Evolutionary conservation across 2,888 invertebrate species (phyloP).

Genomic region (Celastrina argiolus): DNA sequence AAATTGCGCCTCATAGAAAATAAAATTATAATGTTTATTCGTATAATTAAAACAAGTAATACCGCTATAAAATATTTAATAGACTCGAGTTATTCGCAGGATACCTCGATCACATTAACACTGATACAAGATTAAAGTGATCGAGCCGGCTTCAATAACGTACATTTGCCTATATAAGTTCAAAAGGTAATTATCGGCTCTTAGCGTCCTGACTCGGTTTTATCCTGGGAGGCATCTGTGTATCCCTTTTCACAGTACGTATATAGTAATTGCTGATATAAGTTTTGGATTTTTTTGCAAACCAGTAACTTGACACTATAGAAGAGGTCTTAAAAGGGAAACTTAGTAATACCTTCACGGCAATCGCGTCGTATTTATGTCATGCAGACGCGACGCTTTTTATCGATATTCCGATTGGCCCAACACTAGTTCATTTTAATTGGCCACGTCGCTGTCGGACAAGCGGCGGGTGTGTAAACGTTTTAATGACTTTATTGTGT

Average conservation of each 20-base stretch:
- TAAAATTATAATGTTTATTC: neutral
- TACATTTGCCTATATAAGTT: slow-evolving; percentile 37
- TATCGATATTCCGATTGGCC: slow-evolving; percentile 52
- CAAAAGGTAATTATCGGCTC: slow-evolving; percentile 37
- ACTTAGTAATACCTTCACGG: slow-evolving; percentile 67
- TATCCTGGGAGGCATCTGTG: slow-evolving; percentile 53
- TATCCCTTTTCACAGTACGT: slow-evolving; percentile 42
- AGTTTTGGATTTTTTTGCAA: slow-evolving; percentile 42
- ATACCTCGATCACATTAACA: slow-evolving; percentile 29
- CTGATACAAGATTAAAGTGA: slow-evolving; percentile 31
- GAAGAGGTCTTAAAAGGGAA: slow-evolving; percentile 63
- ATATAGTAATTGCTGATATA: slow-evolving; percentile 59
- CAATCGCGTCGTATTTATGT: slow-evolving; percentile 61
- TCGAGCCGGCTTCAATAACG: slow-evolving; percentile 27
- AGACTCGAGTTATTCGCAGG: slow-evolving; percentile 15
- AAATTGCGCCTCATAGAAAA: neutral
- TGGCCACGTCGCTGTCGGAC: slow-evolving; percentile 45
- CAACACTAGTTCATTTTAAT: slow-evolving; percentile 64
- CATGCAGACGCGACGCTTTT: slow-evolving; percentile 45
- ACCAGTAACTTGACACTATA: slow-evolving; percentile 61
- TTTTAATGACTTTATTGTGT: slow-evolving; percentile 43
- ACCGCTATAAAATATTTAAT: neutral
- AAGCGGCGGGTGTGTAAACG: slow-evolving; percentile 39
- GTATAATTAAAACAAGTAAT: neutral
- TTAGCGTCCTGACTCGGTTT: slow-evolving; percentile 35